Evolutionary conservation across 2,797 vertebrate genomes (phyloP), one percentile per base, ranked within the genome.

Genomic region (Phrynocephalus forsythii): DNA sequence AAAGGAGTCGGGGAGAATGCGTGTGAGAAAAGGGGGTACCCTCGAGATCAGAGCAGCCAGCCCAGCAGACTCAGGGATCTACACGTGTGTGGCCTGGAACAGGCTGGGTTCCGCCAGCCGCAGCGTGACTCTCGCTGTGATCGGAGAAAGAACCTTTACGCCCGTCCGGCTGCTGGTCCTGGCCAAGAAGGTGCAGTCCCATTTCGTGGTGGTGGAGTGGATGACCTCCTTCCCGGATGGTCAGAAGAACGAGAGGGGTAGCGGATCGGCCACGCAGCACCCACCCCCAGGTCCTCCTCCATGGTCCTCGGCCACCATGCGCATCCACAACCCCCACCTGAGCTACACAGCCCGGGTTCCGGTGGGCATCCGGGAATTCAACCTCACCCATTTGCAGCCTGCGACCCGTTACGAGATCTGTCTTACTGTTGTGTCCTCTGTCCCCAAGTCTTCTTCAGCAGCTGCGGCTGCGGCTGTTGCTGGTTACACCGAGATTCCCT

Each of bases 291-390:
- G 83, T 77, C 94, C 96, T 60, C 66, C 83, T n/a, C 94, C 91
- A 6, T 97, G 97, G 97, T 94, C 96, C 81, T 97, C 97, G 1
- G 97, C 97, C 48, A 97, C 95, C 0, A 95, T 98, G 89, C 97
- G 97, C 91, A 97, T 98, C 44, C 96, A 97, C 93, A 98, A 97
- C 91, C 95, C 96, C 79, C 97, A 97, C 92, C 97, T 98, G 91
- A 98, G 97, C 96, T 98, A 97, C 94, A 97, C 96, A 0, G 96
- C 97, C n/a, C 95, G 96, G 91, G 97, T 98, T 13, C 97, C 97
- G 0, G 96, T 97, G 0, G 97, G 97, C 2, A 96, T 98, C 83
- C 97, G 97, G 93, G 97, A 98, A 94, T 98, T 98, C 76, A 98
- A 98, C 72, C 96, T 98, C 67, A 98, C 97, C 0, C 97, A 97